Evolutionary conservation across 2,888 invertebrate species (phyloP), one percentile per base, ranked within the genome.

Genomic region (Phania funesta): DNA sequence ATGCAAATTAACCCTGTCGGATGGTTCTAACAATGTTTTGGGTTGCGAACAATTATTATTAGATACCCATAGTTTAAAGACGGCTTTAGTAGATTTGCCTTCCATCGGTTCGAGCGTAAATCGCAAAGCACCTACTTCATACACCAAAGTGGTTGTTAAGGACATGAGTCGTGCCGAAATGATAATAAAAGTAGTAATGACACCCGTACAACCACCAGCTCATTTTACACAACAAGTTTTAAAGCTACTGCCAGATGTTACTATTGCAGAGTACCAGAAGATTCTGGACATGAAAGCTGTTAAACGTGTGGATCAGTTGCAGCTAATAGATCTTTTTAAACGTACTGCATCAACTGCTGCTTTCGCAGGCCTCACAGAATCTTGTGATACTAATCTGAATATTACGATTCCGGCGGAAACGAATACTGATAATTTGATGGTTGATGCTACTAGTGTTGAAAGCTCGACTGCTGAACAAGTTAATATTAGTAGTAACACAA

Each of bases 101-200:
- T 97, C 97, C 0, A 94, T 98, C 24, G 97, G 97, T 0, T 97
- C 97, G 0, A 96, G 96, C 86, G 95, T 98, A 0, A 94, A 94
- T 83, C 92, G 98, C 7, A 97, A 97, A 86, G 96, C 98, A 5
- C 98, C 98, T 0, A 95, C 97, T 0, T 96, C 96, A 82, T 98
- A 95, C 84, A 94, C 95, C 0, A 96, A 96, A 88, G 95, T 95
- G 4, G 93, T 93, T 0, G 92, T 92, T 7, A 93, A 93, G 95
- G 91, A 98, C 38, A 99, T 99, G 98, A 97, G 97, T 0, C 97
- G 97, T 88, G 99, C 99, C 0, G 99, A 99, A 91, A 98, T 99
- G 97, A 96, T 99, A 44, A 92, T 99, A n/a, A 99, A 99, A 92
- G 93, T 99, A 32, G 98, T 99, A 0, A 99, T 99, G 99, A 96